Evolutionary conservation across 1,140 invertebrate genomes (phyloP), one percentile per base, ranked within the genome.

Genomic region (Wasmannia auropunctata): DNA sequence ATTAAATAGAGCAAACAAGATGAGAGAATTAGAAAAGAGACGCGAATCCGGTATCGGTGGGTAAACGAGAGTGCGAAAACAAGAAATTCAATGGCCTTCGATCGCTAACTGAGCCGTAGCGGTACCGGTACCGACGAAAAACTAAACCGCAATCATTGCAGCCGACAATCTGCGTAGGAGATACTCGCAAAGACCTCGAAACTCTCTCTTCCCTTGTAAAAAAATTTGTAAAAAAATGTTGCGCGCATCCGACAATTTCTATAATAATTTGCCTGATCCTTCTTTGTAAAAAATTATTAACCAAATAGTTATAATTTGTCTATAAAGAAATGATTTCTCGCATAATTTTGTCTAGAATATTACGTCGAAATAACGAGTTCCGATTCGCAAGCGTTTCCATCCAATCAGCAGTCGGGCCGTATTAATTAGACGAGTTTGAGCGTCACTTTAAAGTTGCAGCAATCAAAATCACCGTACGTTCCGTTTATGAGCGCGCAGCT

Each of bases 61-160:
- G 22, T 51, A 88, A 90, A 90, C 56, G 87, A 91, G 88, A 87
- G 81, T 86, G 86, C 86, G 85, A 81, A 46, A 79, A 85, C 88
- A 90, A 92, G 89, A 92, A 92, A 92, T 92, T 37, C 80, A 74
- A 58, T 70, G 88, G 87, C 77, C 86, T 88, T 90, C 89, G 46
- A 88, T 75, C 69, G 54, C 19, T 49, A 69, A 85, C 43, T 56
- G 85, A 84, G 65, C 63, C 56, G 74, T 87, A 88, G 76, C 88
- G 87, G 88, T 90, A 90, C 65, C 65, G 16, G 31, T 37, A 56
- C 25, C 40, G 54, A 34, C 60, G 51, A 88, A 86, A 85, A 87
- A 86, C 31, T 56, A 77, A 86, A 89, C 88, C 87, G 77, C 87
- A 89, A 83, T 83, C 76, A 63, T 81, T 43, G 87, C 25, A 60